Base-by-base conservation (phyloP, 2,888 invertebrate genomes). In the Aquatica leii region DNA sequence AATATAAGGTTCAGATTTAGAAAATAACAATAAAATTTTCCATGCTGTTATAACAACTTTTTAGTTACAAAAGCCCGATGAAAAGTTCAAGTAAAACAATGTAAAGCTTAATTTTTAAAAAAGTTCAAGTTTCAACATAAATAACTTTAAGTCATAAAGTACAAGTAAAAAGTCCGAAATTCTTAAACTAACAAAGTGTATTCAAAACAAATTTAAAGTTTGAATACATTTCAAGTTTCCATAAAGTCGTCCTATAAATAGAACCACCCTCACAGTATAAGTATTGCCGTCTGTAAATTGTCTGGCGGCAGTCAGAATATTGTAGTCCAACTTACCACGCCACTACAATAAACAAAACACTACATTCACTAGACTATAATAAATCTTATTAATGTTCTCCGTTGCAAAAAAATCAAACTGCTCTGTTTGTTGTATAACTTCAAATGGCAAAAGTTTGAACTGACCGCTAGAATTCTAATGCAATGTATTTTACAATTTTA, bases 241-340 rank as follows among this genome's bases (percentile, higher is more conserved):
- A 46, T 49, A 11, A 50, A 60, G 49, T 54, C 12, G 12, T 21
- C 2, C 20, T 49, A 24, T 60, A 60, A 60, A 60, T 54, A 41
- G 35, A 55, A 20, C 60, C 60, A 55, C 60, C 60, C 63, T 40
- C 59, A 24, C 63, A 17, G n/a, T 41, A 40, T 40, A 46, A 46
- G 14, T 18, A 50, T 49, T 49, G 60, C 64, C 59, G 59, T 54
- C 60, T 52, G 58, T 62, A 65, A 65, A 65, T 65, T 61, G 65
- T 65, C 65, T 65, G 61, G 61, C 57, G 59, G 61, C 61, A 65
- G 60, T 65, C 60, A 57, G 65, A 65, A 65, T 58, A 61, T 61
- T 62, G 61, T 65, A 53, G 66, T 64, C 60, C 62, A 62, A 62
- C 49, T 63, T 62, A 51, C 66, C 56, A 59, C 56, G 43, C 59